A percentile compares a stretch with the other conserved stretches of the same genome.
These are phyloP conservation scores for Panonychus citri DNA, from an alignment of 1,140 invertebrate species.

Conservation along the genomic window DNA sequence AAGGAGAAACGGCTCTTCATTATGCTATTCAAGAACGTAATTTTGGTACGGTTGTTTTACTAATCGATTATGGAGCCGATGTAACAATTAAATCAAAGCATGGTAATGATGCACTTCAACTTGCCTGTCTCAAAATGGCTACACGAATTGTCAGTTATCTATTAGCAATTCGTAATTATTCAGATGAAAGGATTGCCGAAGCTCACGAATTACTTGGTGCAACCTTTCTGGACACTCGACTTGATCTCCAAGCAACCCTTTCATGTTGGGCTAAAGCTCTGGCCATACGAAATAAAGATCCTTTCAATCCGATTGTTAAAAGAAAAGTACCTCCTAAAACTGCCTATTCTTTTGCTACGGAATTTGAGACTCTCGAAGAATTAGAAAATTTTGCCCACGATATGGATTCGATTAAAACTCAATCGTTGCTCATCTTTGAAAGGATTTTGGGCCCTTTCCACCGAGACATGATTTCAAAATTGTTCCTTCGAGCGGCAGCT, in stretches of 20 bases:
- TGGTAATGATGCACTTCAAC: slow-evolving; percentile 71
- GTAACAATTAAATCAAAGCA: slow-evolving; percentile 35
- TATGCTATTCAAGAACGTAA: slow-evolving; percentile 75
- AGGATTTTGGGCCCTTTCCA: slow-evolving; percentile 51
- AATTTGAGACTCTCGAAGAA: slow-evolving; percentile 44
- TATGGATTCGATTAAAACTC: slow-evolving; percentile 52
- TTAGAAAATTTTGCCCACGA: slow-evolving; percentile 43
- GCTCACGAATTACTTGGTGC: slow-evolving; percentile 59
- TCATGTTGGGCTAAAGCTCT: slow-evolving; percentile 35
- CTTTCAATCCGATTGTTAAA: slow-evolving; percentile 13
- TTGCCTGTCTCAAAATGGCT: slow-evolving; percentile 68
- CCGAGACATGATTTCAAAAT: slow-evolving; percentile 58
- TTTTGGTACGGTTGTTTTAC: slow-evolving; percentile 54
- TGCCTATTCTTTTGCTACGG: slow-evolving; percentile 37
- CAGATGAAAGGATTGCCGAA: slow-evolving; percentile 42
- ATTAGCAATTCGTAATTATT: slow-evolving; percentile 35
- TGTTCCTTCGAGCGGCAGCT: slow-evolving; percentile 49
- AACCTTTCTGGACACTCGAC: slow-evolving; percentile 52
- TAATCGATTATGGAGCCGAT: slow-evolving; percentile 48
- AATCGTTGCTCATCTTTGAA: slow-evolving; percentile 56
- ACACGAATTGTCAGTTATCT: slow-evolving; percentile 52
- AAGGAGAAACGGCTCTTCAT: slow-evolving; percentile 73
- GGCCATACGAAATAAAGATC: slow-evolving; percentile 16
- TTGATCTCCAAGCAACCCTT: slow-evolving; percentile 33
- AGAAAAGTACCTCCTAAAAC: slow-evolving; percentile 28